These are phyloP conservation scores for Lepidothrix coronata DNA, from an alignment of 2,113 vertebrate species.

Conservation along the genomic window DNA sequence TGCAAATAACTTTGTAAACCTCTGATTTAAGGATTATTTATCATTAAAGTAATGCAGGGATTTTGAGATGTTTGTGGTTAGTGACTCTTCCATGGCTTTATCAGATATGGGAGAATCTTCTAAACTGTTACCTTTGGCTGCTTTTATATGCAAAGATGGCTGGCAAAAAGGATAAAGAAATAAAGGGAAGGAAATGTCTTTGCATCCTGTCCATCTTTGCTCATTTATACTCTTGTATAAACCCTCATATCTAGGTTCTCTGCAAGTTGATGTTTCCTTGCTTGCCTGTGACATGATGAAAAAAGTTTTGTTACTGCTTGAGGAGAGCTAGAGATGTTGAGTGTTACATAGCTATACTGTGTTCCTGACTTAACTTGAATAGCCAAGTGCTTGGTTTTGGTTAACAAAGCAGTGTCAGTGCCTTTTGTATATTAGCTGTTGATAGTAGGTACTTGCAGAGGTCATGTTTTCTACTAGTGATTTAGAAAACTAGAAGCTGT, in stretches of 20 bases:
- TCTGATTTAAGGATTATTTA: neutral
- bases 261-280: neutral
- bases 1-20: neutral
- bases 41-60: neutral
- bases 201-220: neutral
- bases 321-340: neutral
- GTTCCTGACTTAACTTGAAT: neutral
- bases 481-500: neutral
- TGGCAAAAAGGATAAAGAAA: neutral
- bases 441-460: neutral
- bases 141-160: neutral
- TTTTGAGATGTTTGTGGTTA: neutral
- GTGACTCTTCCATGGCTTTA: neutral
- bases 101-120: neutral
- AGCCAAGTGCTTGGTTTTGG: neutral
- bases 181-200: neutral
- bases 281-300: neutral
- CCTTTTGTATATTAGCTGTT: neutral
- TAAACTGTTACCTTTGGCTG: neutral
- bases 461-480: neutral
- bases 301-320: neutral
- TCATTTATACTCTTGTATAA: neutral
- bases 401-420: neutral
- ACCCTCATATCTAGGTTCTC: neutral
- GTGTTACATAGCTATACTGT: neutral